phyloP scores from a whole-genome alignment of 2,888 invertebrate genomes.

The Chydorus sphaericus region DNA sequence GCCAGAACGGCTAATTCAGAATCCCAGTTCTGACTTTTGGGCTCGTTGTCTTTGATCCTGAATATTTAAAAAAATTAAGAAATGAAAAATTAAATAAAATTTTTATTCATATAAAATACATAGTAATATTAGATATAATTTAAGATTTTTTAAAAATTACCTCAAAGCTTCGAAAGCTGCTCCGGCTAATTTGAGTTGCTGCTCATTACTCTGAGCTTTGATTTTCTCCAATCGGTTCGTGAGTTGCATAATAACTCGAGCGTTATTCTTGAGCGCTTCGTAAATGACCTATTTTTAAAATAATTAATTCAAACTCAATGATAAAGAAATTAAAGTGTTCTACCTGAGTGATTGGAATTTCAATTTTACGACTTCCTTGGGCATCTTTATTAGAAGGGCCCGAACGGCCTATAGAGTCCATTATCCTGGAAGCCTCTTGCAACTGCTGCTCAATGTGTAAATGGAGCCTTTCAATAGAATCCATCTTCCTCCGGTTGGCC shows the following conservation, averaged over 20 bases:
- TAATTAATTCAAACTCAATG: not conserved
- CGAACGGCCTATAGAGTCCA: not conserved
- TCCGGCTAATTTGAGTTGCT: not conserved
- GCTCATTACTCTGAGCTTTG: not conserved
- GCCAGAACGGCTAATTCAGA: constrained; percentile 12
- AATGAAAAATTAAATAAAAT: no score
- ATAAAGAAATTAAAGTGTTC: not conserved
- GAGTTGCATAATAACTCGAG: not conserved
- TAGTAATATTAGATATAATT: no score
- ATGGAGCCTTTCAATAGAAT: constrained; percentile 46
- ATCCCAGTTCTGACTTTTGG: constrained; percentile 7
- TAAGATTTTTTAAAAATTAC: no score
- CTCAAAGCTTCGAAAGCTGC: not conserved
- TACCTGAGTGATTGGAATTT: constrained; percentile 1
- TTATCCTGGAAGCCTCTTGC: not conserved
- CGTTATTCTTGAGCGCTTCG: not conserved
- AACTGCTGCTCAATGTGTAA: constrained; percentile 12
- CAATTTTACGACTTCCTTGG: not conserved
- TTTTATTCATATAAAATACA: no score
- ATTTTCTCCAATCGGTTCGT: not conserved
- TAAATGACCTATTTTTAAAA: not conserved
- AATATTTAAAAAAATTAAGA: no score
- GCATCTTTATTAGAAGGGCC: not conserved
- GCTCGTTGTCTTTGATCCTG: no score
- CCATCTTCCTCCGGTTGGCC: constrained; percentile 47